Evolutionary conservation across 2,888 invertebrate genomes (phyloP).

Genomic region (Ophion costatus): DNA sequence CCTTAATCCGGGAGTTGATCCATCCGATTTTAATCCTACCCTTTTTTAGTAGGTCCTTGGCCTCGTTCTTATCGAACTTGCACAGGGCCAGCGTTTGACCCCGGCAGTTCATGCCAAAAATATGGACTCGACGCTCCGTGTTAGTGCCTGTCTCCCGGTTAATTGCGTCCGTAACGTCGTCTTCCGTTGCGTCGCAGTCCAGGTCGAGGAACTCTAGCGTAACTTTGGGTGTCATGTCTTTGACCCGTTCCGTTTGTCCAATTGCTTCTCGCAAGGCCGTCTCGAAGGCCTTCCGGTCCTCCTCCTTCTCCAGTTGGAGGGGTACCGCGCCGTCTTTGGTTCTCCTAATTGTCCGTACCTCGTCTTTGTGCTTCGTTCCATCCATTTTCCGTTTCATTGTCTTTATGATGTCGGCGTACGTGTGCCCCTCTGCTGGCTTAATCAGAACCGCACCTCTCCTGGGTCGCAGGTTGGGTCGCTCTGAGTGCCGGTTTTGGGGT

Average conservation of each 20-base stretch:
- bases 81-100: constrained; percentile 48
- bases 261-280: background rate
- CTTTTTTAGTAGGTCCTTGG: constrained; percentile 38
- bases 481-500: no score
- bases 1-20: constrained; percentile 24
- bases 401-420: no score
- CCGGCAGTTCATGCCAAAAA: constrained; percentile 53
- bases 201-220: constrained; percentile 62
- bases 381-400: no score
- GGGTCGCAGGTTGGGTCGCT: no score
- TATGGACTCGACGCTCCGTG: constrained; percentile 51
- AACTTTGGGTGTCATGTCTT: constrained; percentile 17
- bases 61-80: constrained; percentile 45
- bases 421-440: no score
- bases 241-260: constrained; percentile 40
- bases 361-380: no score
- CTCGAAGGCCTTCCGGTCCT: no score
- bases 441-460: no score
- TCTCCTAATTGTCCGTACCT: no score
- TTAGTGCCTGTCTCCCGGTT: constrained; percentile 45
- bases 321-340: no score
- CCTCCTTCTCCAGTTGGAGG: no score
- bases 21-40: constrained; percentile 47
- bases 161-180: constrained; percentile 51
- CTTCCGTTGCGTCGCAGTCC: constrained; percentile 52